phyloP scores from a whole-genome alignment of 2,113 vertebrate genomes.

The Hypanus sabinus region DNA sequence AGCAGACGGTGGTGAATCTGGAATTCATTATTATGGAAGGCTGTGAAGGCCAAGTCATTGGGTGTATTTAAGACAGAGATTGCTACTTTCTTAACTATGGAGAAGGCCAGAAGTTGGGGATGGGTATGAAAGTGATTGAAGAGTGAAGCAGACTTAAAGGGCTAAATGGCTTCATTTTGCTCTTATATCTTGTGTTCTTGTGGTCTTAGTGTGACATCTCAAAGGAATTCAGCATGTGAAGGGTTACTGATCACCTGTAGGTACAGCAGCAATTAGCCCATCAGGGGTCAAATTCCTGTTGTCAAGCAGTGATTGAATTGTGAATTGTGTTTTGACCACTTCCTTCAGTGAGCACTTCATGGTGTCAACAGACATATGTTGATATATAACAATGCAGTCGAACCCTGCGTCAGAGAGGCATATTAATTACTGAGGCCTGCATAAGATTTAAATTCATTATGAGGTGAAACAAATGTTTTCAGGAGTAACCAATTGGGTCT shows the following conservation, averaged over 20 bases:
- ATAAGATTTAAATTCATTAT: background rate
- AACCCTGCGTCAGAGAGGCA: background rate
- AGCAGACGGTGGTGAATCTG: no score
- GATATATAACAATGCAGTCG: background rate
- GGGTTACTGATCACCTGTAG: background rate
- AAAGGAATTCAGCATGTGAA: background rate
- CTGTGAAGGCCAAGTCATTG: no score
- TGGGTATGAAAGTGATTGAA: no score
- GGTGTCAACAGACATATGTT: background rate
- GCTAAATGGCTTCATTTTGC: no score
- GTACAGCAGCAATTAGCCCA: background rate
- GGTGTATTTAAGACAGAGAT: no score
- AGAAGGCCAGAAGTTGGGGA: no score
- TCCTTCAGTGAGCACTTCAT: background rate
- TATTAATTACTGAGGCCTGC: background rate
- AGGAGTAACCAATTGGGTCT: no score
- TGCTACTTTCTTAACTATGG: no score
- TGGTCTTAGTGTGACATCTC: no score
- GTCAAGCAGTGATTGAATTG: background rate
- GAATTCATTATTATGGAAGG: no score
- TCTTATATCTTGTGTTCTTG: no score
- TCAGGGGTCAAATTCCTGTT: background rate
- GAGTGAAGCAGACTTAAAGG: no score
- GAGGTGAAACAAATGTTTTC: slow-evolving; percentile 10
- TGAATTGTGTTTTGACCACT: background rate